These are phyloP conservation scores for Acrocyrtus sp. DNA, from an alignment of 2,888 invertebrate genomes.

Conservation along the genomic window DNA sequence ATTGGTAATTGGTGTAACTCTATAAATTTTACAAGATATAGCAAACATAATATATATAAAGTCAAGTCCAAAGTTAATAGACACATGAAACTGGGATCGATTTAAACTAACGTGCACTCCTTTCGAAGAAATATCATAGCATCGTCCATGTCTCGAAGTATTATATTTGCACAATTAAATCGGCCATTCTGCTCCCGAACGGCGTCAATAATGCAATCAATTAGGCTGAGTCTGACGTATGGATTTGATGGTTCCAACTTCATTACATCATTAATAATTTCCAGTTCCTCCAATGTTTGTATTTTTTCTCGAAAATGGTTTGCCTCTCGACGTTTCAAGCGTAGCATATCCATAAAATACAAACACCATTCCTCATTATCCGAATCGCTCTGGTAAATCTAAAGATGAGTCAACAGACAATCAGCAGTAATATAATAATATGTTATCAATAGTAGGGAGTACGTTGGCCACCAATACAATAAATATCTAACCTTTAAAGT, in stretches of 20 bases:
- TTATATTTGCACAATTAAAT: slow-evolving; percentile 38
- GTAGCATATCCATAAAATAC: slow-evolving; percentile 25
- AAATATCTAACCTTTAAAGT: no score
- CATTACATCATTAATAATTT: slow-evolving; percentile 26
- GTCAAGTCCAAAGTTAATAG: not conserved
- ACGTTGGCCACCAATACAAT: no score
- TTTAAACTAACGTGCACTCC: slow-evolving; percentile 32
- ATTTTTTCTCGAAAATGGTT: not conserved
- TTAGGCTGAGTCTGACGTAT: slow-evolving; percentile 30
- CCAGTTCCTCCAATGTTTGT: slow-evolving; percentile 36
- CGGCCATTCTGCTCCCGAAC: slow-evolving; percentile 49
- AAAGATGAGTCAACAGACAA: no score
- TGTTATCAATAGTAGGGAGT: not conserved
- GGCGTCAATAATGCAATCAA: slow-evolving; percentile 55
- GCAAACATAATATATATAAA: not conserved
- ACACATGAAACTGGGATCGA: not conserved
- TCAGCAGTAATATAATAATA: not conserved
- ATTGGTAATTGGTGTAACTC: no score
- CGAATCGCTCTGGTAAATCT: slow-evolving; percentile 27
- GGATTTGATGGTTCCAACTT: slow-evolving; percentile 42
- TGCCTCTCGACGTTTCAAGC: slow-evolving; percentile 42
- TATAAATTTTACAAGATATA: no score
- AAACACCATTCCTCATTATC: slow-evolving; percentile 43
- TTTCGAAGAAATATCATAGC: slow-evolving; percentile 39
- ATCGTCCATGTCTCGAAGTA: slow-evolving; percentile 21